Base-by-base conservation (phyloP, 1,140 invertebrate genomes). In the Paracyclopina nana region DNA sequence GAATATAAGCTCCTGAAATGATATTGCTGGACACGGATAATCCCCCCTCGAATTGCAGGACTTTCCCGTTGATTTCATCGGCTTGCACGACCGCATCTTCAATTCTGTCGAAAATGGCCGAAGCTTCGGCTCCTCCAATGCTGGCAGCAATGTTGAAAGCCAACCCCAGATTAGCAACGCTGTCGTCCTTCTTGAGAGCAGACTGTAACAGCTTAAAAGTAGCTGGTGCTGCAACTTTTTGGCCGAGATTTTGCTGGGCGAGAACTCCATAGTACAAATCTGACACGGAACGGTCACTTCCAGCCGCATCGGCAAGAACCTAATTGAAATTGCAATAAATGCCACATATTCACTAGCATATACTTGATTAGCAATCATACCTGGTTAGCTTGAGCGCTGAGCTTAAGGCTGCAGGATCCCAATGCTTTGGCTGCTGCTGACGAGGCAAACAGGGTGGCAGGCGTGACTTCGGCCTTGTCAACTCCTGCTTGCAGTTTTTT, bases 21-120 rank as follows among this genome's bases (percentile, higher is more conserved):
- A 83, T 63, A 14, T 78, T 63, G 55, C 69, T 59, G 28, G 71
- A 72, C 4, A 68, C 72, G 30, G 69, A 75, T 1, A 81, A 68
- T 6, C 90, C 90, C 30, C 88, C 88, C 68, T 95, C 91, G 67
- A 90, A 95, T 67, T 94, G 80, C 30, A 91, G 68, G 55, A 79
- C 77, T 59, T 76, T 76, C 8, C 79, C 78, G 68, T 94, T 81
- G 20, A 91, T 78, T 73, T 95, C 88, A 71, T 97, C 90, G 27
- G 88, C 88, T 63, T 94, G 86, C 11, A 85, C 78, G 55, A 94
- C 70, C 34, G 83, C 77, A 68, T 92, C 86, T 68, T 91, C 85
- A 42, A 92, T 78, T 42, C 80, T 73, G 51, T 83, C 75, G 50
- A 76, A 72, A 28, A 79, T 78, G 50, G 64, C 62, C 34, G 57